phyloP scores from a whole-genome alignment of 92 coral and sea anemone species.

The Umimayanthus kanabou region DNA sequence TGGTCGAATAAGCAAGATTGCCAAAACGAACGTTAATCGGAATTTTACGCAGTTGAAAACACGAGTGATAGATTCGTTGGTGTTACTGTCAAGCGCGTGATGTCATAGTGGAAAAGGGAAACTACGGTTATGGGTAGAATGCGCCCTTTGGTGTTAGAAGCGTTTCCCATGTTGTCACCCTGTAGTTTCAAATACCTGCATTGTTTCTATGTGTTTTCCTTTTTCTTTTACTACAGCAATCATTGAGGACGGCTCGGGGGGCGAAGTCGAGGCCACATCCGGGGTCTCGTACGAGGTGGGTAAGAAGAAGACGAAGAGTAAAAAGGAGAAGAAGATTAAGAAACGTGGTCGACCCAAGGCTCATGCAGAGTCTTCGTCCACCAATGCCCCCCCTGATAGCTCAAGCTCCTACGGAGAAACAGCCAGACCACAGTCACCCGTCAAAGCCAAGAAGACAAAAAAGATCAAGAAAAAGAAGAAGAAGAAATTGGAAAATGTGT shows the following conservation, averaged over 20 bases:
- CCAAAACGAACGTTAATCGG: no score
- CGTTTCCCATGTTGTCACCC: no score
- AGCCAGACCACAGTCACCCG: conserved; percentile 50
- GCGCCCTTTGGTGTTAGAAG: no score
- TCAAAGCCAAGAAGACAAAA: conserved; percentile 71
- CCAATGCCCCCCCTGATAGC: conserved; percentile 48
- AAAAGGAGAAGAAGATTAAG: conserved; percentile 61
- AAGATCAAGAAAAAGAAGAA: conserved; percentile 69
- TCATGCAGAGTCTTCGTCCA: conserved; percentile 43
- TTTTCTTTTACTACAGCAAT: not conserved
- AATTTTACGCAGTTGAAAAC: no score
- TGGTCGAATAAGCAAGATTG: no score
- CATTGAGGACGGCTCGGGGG: conserved; percentile 18
- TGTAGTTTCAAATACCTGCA: not conserved
- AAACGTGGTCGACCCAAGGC: conserved; percentile 56
- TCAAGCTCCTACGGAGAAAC: conserved; percentile 45
- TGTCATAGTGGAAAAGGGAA: not conserved
- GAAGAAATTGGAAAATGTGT: conserved; percentile 32
- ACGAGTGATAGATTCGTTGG: no score
- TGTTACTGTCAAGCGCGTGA: not conserved
- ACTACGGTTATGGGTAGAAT: no score
- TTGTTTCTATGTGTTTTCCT: not conserved
- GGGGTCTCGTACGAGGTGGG: conserved; percentile 19
- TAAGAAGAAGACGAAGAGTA: conserved; percentile 60
- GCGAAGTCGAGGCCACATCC: conserved; percentile 9